Evolutionary conservation across 1,140 invertebrate species (phyloP).

Genomic region (Procambarus clarkii): DNA sequence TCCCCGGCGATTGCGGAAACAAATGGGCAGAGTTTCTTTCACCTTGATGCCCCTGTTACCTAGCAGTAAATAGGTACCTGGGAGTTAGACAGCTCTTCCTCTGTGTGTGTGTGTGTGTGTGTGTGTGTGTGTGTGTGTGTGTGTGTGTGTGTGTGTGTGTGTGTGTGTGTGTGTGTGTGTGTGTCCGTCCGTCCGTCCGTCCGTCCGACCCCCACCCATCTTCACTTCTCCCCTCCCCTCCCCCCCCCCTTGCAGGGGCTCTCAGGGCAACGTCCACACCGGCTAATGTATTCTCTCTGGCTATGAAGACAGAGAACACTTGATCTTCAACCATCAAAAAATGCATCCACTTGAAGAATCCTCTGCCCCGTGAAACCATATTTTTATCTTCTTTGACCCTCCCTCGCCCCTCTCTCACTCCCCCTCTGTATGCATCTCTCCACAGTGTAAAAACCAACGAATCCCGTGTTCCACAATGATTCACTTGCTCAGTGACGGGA

Average conservation of each 20-base stretch:
- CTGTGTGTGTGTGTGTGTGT: no score
- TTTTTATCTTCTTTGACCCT: constrained; percentile 34
- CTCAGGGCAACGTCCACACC: neutral
- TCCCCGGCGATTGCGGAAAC: no score
- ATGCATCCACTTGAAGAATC: neutral
- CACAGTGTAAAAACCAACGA: neutral
- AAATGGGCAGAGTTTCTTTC: no score
- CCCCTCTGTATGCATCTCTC: neutral
- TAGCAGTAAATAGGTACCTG: no score
- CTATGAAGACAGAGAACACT: neutral
- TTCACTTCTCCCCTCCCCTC: neutral
- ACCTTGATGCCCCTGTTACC: no score
- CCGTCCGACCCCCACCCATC: neutral
- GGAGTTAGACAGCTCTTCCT: no score
- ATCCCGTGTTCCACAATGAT: neutral
- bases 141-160: no score
- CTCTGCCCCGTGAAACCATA: neutral
- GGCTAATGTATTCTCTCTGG: neutral
- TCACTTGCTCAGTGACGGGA: neutral
- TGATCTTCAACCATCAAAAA: no score
- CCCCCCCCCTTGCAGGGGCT: neutral
- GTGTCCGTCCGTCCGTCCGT: neutral
- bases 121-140: no score
- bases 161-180: no score
- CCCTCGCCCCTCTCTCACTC: constrained; percentile 21